Conservation (phyloP, 2,113 vertebrate genomes). For the Gymnorhina tibicen region DNA sequence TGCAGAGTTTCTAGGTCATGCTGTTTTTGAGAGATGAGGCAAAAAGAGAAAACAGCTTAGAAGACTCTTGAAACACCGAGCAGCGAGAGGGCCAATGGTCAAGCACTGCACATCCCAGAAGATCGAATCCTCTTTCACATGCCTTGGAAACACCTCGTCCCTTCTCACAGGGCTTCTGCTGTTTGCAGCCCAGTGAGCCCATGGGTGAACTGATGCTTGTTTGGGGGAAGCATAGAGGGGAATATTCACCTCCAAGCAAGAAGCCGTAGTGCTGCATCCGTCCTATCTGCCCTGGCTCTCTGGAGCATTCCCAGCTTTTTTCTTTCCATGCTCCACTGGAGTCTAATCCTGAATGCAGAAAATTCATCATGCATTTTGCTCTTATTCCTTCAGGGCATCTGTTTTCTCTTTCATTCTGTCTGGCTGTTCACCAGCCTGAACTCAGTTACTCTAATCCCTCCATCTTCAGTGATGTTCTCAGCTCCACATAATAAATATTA, state of each 20-base stretch:
- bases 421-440: constrained; percentile 28
- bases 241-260: not conserved
- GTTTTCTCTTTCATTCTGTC: constrained; percentile 51
- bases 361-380: constrained; percentile 47
- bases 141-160: not conserved
- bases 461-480: constrained; percentile 42
- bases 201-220: not conserved
- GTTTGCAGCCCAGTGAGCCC: not conserved
- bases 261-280: accelerated
- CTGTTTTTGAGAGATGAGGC: not conserved
- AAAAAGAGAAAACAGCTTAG: not conserved
- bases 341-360: constrained; percentile 44
- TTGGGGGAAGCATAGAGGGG: not conserved
- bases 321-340: constrained; percentile 9
- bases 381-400: constrained; percentile 42
- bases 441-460: constrained; percentile 45
- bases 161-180: not conserved
- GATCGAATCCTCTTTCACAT: accelerated
- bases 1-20: not conserved
- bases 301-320: not conserved
- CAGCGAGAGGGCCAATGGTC: not conserved
- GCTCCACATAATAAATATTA: constrained; percentile 60
- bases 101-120: not conserved
- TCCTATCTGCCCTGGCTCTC: not conserved
- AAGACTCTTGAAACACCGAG: not conserved